Conservation (phyloP, 1,140 invertebrate species). For the Drosophila subobscura region DNA sequence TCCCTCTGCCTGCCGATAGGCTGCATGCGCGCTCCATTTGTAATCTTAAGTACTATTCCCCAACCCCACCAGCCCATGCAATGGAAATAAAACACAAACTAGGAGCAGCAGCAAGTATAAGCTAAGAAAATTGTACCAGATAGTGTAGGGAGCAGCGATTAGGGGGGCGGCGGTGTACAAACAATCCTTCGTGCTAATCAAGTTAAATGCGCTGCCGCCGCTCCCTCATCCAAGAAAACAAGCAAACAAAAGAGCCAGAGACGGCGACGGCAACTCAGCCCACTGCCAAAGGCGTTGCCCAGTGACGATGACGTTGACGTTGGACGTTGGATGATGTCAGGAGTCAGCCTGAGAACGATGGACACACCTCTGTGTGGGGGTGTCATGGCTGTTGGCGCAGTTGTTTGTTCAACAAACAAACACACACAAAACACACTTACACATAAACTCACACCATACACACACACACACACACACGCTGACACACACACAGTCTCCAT, state of each 20-base stretch:
- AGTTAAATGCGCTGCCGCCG: conserved; percentile 77
- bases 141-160: background rate
- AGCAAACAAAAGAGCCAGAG: conserved; percentile 33
- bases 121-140: conserved; percentile 18
- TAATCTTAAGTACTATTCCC: no score
- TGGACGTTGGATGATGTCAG: conserved; percentile 64
- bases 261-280: no score
- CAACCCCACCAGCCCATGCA: background rate
- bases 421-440: conserved; percentile 22
- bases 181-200: conserved; percentile 68
- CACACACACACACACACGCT: conserved; percentile 11
- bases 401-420: conserved; percentile 60
- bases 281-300: conserved; percentile 65
- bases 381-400: conserved; percentile 63
- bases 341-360: conserved; percentile 30
- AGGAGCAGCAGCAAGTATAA: conserved; percentile 69
- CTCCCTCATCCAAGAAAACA: conserved; percentile 26
- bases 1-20: conserved; percentile 14
- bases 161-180: background rate
- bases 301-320: conserved; percentile 25
- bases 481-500: conserved; percentile 15
- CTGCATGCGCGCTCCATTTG: conserved; percentile 22
- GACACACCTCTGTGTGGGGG: conserved; percentile 62
- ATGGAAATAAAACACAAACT: conserved; percentile 62
- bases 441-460: conserved; percentile 20